These are phyloP conservation scores for Argya squamiceps DNA, from an alignment of 2,797 vertebrate genomes.

Conservation along the genomic window DNA sequence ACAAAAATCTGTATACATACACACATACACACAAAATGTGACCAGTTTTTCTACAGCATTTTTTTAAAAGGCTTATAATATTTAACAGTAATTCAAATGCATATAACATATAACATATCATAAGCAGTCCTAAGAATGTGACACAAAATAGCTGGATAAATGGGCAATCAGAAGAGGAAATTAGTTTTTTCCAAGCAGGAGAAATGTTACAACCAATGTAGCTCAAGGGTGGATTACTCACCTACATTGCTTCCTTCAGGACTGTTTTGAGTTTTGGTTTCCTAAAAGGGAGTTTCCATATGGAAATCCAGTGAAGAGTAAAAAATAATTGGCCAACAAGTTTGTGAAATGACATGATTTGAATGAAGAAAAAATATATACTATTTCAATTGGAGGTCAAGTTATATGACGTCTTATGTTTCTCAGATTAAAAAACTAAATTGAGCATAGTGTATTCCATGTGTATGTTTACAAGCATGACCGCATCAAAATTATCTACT, in stretches of 20 bases:
- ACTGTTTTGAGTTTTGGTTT: constrained; percentile 70
- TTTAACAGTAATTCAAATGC: not conserved
- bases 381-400: not conserved
- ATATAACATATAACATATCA: not conserved
- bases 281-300: constrained; percentile 58
- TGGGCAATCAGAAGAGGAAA: constrained; percentile 73
- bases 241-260: constrained; percentile 72
- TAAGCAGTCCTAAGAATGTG: constrained; percentile 22
- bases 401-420: not conserved
- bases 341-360: not conserved
- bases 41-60: not conserved
- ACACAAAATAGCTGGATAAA: constrained; percentile 70
- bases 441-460: not conserved
- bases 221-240: constrained; percentile 75
- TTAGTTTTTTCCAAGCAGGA: constrained; percentile 69
- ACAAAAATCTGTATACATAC: not conserved
- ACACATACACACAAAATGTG: not conserved
- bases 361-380: not conserved
- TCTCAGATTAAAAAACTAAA: not conserved
- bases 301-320: constrained; percentile 56
- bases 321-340: not conserved
- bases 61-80: not conserved
- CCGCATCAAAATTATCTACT: not conserved
- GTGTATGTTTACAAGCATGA: not conserved
- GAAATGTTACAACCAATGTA: constrained; percentile 63